Conservation (phyloP, 1,140 invertebrate genomes). For the Dryas iulia region DNA sequence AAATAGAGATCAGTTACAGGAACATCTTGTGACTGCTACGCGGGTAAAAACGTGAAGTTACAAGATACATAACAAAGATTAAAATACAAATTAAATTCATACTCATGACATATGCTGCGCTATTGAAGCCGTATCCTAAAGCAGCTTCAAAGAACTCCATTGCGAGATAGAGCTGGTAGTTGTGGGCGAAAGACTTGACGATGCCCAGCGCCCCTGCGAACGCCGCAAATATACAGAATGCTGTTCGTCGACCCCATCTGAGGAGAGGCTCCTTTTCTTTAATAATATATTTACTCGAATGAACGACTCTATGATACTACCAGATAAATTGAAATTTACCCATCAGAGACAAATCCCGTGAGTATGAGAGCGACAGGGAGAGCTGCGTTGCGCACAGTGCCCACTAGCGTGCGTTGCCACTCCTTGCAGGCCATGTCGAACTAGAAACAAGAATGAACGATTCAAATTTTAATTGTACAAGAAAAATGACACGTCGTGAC, state of each 20-base stretch:
- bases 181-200: constrained; percentile 78
- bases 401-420: constrained; percentile 86
- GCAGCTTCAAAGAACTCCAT: constrained; percentile 81
- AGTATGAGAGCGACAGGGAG: constrained; percentile 85
- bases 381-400: constrained; percentile 85
- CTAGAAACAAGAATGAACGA: no score
- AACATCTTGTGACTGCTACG: no score
- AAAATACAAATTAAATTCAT: constrained; percentile 33
- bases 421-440: constrained; percentile 75
- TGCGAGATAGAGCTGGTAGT: constrained; percentile 79
- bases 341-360: constrained; percentile 83
- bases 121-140: constrained; percentile 79
- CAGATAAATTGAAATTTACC: constrained; percentile 70
- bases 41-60: no score
- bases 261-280: no score
- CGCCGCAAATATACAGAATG: constrained; percentile 68
- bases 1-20: no score
- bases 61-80: neutral
- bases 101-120: constrained; percentile 83
- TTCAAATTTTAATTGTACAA: no score
- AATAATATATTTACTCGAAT: no score
- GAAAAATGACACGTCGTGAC: no score
- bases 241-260: constrained; percentile 80
- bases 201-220: constrained; percentile 73
- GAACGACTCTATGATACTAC: no score